Evolutionary conservation across 2,797 vertebrate genomes (phyloP).

Genomic region (Sebastolobus alascanus): DNA sequence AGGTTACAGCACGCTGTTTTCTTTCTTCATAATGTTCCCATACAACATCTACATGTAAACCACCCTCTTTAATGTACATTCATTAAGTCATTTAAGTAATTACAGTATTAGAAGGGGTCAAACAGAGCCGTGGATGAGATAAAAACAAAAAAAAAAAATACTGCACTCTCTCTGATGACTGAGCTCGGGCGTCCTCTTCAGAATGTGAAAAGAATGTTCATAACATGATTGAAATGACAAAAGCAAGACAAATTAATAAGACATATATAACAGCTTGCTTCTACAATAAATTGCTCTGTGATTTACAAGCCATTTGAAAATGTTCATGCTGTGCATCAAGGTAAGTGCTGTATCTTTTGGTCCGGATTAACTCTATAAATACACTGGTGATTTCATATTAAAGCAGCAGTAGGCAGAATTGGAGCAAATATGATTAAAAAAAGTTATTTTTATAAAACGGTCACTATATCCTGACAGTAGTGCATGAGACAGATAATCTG

Average conservation of each 20-base stretch:
- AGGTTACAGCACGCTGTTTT: background rate
- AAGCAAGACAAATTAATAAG: slow-evolving; percentile 19
- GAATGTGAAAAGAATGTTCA: background rate
- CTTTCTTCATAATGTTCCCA: background rate
- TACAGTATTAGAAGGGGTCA: slow-evolving; percentile 15
- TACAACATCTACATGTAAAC: slow-evolving; percentile 3
- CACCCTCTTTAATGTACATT: slow-evolving; percentile 36
- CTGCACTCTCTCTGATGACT: slow-evolving; percentile 22
- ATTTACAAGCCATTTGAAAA: background rate
- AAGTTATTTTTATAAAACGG: too few species aligned
- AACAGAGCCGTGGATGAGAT: slow-evolving; percentile 8
- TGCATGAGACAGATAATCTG: too few species aligned
- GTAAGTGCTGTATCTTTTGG: background rate
- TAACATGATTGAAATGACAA: slow-evolving; percentile 21
- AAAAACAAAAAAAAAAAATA: slow-evolving; percentile 2
- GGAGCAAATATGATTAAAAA: too few species aligned
- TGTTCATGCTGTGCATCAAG: background rate
- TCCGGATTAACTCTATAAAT: background rate
- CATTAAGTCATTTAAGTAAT: slow-evolving; percentile 43
- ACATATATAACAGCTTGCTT: background rate
- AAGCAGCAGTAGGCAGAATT: too few species aligned
- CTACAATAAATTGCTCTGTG: background rate
- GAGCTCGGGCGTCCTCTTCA: background rate
- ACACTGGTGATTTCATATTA: slow-evolving; percentile 3
- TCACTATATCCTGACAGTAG: too few species aligned